These are phyloP conservation scores for Heterohyrax brucei DNA, from an alignment of 2,797 vertebrate species.

Conservation along the genomic window DNA sequence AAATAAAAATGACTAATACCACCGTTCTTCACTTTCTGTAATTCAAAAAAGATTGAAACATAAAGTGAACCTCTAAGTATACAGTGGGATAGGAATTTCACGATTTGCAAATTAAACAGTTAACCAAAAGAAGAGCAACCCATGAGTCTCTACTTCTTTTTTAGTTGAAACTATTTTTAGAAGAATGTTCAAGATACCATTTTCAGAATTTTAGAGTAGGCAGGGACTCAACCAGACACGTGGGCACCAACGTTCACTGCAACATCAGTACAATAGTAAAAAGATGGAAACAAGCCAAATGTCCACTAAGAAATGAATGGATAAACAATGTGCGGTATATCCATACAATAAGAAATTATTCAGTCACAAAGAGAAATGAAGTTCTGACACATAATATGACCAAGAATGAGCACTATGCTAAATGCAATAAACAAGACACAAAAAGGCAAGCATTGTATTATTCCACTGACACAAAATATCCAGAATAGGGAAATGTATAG, in stretches of 20 bases:
- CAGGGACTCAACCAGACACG: background rate
- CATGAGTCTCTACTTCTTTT: background rate
- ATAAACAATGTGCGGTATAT: background rate
- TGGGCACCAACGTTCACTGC: background rate
- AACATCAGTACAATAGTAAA: background rate
- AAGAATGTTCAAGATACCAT: constrained; percentile 48
- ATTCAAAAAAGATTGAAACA: background rate
- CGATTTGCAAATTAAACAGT: constrained; percentile 20
- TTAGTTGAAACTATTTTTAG: constrained; percentile 51
- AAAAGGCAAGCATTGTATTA: background rate
- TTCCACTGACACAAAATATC: background rate
- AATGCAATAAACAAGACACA: background rate
- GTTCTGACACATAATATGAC: background rate
- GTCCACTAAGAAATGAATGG: background rate
- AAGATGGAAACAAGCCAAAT: background rate
- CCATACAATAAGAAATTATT: background rate
- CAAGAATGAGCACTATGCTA: background rate
- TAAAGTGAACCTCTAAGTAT: constrained; percentile 16
- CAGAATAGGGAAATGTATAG: background rate
- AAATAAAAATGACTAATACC: constrained; percentile 38
- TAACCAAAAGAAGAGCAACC: constrained; percentile 54
- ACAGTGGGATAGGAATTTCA: background rate
- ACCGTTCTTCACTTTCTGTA: background rate
- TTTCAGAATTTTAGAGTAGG: constrained; percentile 58
- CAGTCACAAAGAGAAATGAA: background rate